Base-by-base conservation (phyloP, 2,888 invertebrate genomes). In the Operophtera brumata region DNA sequence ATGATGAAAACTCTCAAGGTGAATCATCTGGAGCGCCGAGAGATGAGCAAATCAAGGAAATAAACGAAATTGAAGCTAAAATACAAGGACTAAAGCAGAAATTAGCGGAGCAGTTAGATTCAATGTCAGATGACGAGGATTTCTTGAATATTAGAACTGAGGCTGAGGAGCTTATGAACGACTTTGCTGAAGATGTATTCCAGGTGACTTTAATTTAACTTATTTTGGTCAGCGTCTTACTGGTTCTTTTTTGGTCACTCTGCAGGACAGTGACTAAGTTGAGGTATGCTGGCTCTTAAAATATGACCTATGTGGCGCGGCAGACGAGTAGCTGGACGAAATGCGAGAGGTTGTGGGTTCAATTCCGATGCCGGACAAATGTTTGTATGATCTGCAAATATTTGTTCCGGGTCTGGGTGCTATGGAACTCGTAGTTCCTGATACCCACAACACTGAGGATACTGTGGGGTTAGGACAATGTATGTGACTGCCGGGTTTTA, bases 91-190 rank as follows among this genome's bases (percentile, higher is more conserved):
- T 88, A 48, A 88, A 84, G 64, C 84, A 86, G 61, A 90, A 89
- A 72, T 75, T 88, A 47, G 78, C 73, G 0, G 86, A 87, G 47
- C 88, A 89, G 53, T 75, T 92, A 37, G 90, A 91, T 61, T 91
- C 91, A 57, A 92, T 92, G 79, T 92, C 91, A 5, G 92, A 93
- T 59, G 93, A 92, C 74, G 93, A 93, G 62, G 94, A 94, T 74
- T 92, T 92, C 71, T 81, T 93, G 32, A 93, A 92, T 77, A 90
- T 94, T 28, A 91, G 92, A 62, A 92, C 92, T 39, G 94, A 93
- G 69, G 93, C 92, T 12, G 92, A 91, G 52, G 91, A 91, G 52
- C 69, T 91, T 14, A 88, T 90, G 83, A 89, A 86, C 75, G 89
- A 90, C 70, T 88, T 90, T 67, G 86, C 84, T 54, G 91, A 90